These are phyloP conservation scores for Caranx ignobilis DNA, from an alignment of 2,113 vertebrate genomes.

Conservation along the genomic window DNA sequence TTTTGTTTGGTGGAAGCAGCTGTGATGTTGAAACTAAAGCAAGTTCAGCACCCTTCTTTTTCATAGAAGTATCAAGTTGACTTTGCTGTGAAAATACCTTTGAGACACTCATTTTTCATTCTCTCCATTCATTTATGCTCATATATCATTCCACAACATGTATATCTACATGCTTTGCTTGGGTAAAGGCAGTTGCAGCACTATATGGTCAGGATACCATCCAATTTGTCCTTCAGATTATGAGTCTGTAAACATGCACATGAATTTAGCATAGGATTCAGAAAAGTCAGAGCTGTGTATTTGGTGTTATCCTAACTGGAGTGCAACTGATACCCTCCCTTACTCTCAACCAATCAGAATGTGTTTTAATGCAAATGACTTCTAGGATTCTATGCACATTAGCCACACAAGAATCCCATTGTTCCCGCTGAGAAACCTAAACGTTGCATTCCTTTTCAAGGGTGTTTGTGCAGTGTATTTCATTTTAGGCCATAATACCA, in stretches of 20 bases:
- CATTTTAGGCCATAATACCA: neutral
- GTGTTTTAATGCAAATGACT: neutral
- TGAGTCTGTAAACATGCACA: neutral
- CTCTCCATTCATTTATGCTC: neutral
- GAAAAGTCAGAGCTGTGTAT: neutral
- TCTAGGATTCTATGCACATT: neutral
- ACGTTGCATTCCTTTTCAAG: neutral
- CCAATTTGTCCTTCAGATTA: neutral
- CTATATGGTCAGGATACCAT: neutral
- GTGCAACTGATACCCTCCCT: neutral
- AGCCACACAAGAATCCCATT: constrained; percentile 3
- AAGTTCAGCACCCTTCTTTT: neutral
- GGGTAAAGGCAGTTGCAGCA: neutral
- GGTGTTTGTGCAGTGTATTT: neutral
- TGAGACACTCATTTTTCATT: neutral
- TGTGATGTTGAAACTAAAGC: neutral
- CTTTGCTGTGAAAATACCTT: too few relatives aligned
- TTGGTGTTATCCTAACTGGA: neutral
- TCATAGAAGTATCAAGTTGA: too few relatives aligned
- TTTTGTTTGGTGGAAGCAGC: neutral
- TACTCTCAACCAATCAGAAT: constrained; percentile 15
- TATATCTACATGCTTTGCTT: neutral
- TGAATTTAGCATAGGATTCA: neutral
- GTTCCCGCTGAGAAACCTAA: neutral
- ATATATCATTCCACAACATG: too few relatives aligned